These are phyloP conservation scores for Aphidius gifuensis DNA, from an alignment of 1,140 invertebrate species.

Conservation along the genomic window DNA sequence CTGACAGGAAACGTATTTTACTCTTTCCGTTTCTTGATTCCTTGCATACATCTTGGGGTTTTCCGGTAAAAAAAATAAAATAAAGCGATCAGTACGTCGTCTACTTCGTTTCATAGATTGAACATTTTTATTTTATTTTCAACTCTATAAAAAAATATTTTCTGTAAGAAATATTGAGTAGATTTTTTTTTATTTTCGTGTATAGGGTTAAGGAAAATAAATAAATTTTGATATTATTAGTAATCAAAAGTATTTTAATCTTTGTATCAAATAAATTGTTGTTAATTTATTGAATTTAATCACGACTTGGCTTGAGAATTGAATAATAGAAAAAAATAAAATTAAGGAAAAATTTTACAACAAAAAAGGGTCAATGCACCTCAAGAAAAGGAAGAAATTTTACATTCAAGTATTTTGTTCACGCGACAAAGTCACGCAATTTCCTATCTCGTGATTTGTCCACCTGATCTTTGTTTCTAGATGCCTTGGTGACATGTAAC, in stretches of 20 bases:
- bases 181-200: too few species aligned
- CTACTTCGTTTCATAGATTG: too few species aligned
- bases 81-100: background rate
- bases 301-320: too few species aligned
- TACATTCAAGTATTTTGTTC: slow-evolving; percentile 36
- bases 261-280: too few species aligned
- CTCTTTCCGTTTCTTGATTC: background rate
- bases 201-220: too few species aligned
- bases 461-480: slow-evolving; percentile 1
- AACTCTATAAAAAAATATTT: too few species aligned
- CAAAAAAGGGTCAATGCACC: background rate
- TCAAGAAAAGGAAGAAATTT: slow-evolving; percentile 27
- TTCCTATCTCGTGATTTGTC: slow-evolving; percentile 33
- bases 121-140: too few species aligned
- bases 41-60: background rate
- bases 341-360: background rate
- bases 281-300: too few species aligned
- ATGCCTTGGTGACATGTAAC: slow-evolving; percentile 8
- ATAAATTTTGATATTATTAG: too few species aligned
- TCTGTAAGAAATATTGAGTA: too few species aligned
- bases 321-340: too few species aligned
- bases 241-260: too few species aligned
- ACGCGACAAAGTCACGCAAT: slow-evolving; percentile 37
- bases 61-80: background rate
- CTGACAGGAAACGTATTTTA: background rate